A percentile compares a stretch with the other conserved stretches of the same genome.
These are phyloP conservation scores for Aspidiotus destructor DNA, from an alignment of 2,888 invertebrate species.

Conservation along the genomic window DNA sequence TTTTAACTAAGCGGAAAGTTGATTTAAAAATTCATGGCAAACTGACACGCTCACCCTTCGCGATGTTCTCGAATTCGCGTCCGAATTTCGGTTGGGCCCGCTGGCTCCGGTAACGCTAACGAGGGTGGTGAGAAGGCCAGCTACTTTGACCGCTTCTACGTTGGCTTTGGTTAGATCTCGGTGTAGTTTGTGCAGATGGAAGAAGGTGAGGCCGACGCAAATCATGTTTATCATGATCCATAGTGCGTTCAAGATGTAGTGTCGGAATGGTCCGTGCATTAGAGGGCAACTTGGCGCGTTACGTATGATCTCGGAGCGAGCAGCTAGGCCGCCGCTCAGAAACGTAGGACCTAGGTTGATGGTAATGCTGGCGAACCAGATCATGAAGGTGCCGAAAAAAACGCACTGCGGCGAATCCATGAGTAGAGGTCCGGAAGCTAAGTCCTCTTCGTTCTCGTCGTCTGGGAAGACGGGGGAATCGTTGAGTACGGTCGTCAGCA, in stretches of 20 bases:
- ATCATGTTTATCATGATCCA: constrained; percentile 84
- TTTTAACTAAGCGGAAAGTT: background rate
- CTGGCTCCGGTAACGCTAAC: constrained; percentile 65
- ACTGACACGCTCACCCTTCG: constrained; percentile 15
- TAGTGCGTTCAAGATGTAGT: constrained; percentile 80
- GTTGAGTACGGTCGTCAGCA: constrained; percentile 75
- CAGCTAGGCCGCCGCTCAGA: constrained; percentile 70
- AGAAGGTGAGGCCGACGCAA: constrained; percentile 70
- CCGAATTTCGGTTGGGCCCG: constrained; percentile 35
- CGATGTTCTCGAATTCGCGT: background rate
- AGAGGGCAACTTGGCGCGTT: constrained; percentile 76
- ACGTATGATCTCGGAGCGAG: constrained; percentile 64
- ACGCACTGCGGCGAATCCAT: constrained; percentile 85
- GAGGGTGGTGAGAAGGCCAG: constrained; percentile 70
- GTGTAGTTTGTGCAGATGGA: constrained; percentile 70
- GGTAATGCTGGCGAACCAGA: constrained; percentile 85
- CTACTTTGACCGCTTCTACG: constrained; percentile 72
- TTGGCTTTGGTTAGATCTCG: constrained; percentile 72
- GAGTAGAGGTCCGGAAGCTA: constrained; percentile 64
- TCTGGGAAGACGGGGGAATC: constrained; percentile 79
- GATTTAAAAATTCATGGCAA: too few relatives aligned
- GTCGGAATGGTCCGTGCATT: constrained; percentile 75
- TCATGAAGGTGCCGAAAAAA: constrained; percentile 82
- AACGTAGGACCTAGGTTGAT: constrained; percentile 83
- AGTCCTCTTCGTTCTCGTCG: constrained; percentile 56